phyloP scores from a whole-genome alignment of 2,113 vertebrate species.

The Thomomys bottae region DNA sequence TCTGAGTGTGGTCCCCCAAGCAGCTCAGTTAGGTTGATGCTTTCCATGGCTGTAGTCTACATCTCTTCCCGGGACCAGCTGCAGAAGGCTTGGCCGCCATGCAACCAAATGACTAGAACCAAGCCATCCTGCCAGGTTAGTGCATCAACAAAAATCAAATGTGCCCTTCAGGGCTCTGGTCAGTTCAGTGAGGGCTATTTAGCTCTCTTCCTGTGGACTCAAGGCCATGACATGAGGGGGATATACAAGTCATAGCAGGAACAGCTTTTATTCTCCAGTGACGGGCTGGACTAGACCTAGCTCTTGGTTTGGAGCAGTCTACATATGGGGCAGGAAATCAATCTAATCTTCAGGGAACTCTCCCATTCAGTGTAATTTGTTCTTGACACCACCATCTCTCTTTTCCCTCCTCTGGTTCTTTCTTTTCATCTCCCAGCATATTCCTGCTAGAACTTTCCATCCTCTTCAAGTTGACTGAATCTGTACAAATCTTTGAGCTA shows the following conservation, averaged over 20 bases:
- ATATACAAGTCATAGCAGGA: not conserved
- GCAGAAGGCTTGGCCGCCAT: accelerated
- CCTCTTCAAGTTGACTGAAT: not conserved
- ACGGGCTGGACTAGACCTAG: not conserved
- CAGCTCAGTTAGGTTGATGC: not conserved
- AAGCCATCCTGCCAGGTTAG: not conserved
- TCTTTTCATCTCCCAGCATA: not conserved
- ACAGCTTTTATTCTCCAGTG: not conserved
- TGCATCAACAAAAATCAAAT: not conserved
- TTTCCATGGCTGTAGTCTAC: not conserved
- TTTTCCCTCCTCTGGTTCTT: not conserved
- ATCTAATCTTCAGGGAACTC: not conserved
- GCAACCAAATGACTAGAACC: not conserved
- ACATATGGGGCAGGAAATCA: not conserved
- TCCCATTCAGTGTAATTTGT: not conserved
- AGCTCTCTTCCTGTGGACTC: not conserved
- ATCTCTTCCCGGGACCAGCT: not conserved
- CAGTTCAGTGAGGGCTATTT: not conserved
- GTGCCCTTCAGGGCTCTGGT: not conserved
- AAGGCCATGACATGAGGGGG: not conserved
- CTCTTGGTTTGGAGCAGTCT: not conserved
- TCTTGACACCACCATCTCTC: not conserved
- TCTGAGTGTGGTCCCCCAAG: not conserved
- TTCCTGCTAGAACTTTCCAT: not conserved
- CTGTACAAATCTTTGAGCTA: slow-evolving; percentile 19